Evolutionary conservation across 2,888 invertebrate species (phyloP).

Genomic region (Cephus runcator): DNA sequence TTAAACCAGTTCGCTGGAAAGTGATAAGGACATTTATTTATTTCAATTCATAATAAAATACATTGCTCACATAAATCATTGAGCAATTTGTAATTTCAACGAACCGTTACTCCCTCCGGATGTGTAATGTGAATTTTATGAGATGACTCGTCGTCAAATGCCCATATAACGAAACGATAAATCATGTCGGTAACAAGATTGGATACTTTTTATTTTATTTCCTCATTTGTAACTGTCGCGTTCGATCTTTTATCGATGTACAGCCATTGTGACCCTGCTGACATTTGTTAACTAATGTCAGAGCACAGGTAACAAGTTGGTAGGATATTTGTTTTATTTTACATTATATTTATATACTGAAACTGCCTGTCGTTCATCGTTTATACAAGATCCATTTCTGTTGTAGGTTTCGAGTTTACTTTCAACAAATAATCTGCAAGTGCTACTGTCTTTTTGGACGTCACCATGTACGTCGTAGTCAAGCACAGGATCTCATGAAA

Average conservation of each 20-base stretch:
- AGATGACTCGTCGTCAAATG: not conserved
- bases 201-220: not conserved
- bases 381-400: not conserved
- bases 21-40: not conserved
- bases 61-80: not conserved
- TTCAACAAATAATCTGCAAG: slow-evolving; percentile 57
- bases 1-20: not conserved
- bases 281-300: not conserved
- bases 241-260: not conserved
- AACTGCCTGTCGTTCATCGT: slow-evolving; percentile 7
- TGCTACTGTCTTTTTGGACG: slow-evolving; percentile 68
- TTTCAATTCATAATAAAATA: not conserved
- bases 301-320: not conserved
- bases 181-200: not conserved
- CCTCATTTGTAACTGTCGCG: not conserved
- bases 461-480: slow-evolving; percentile 67
- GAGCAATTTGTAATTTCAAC: not conserved
- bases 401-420: slow-evolving; percentile 61
- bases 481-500: slow-evolving; percentile 53
- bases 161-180: not conserved
- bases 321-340: not conserved
- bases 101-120: not conserved
- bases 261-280: not conserved
- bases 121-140: not conserved
- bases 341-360: not conserved